These are phyloP conservation scores for Cyclophora albipunctata DNA, from an alignment of 2,888 invertebrate species.

Conservation along the genomic window DNA sequence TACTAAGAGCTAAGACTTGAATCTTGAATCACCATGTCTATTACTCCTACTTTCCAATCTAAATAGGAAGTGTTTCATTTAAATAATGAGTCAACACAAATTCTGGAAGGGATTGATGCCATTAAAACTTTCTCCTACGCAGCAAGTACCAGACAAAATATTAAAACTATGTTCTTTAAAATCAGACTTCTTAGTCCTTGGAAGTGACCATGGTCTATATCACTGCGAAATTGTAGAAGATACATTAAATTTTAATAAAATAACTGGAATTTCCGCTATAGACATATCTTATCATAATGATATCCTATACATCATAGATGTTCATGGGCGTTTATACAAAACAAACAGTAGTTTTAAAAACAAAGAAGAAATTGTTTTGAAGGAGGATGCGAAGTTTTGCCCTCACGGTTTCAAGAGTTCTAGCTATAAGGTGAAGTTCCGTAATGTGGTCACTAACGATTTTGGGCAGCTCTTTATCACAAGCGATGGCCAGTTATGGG, in stretches of 20 bases:
- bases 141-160: constrained; percentile 64
- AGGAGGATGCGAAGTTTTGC: constrained; percentile 79
- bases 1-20: constrained; percentile 10
- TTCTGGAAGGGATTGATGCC: constrained; percentile 65
- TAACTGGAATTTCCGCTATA: constrained; percentile 71
- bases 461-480: constrained; percentile 79
- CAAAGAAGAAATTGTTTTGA: constrained; percentile 77
- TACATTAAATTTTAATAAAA: constrained; percentile 58
- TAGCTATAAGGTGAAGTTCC: constrained; percentile 77
- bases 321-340: constrained; percentile 77
- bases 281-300: constrained; percentile 79
- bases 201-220: constrained; percentile 65
- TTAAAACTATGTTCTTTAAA: constrained; percentile 59
- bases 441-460: constrained; percentile 77
- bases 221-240: constrained; percentile 54
- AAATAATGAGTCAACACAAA: constrained; percentile 68
- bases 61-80: constrained; percentile 28
- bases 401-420: constrained; percentile 79
- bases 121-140: constrained; percentile 43
- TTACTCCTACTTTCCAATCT: constrained; percentile 31
- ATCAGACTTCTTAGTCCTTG: constrained; percentile 56
- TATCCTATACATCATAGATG: constrained; percentile 77
- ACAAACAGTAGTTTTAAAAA: constrained; percentile 71
- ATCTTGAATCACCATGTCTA: constrained; percentile 29
- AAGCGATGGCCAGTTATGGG: constrained; percentile 81